Percentiles rank a stretch among this genome's conserved stretches.
These are phyloP conservation scores for Melieria omissa DNA, from an alignment of 2,888 invertebrate species.

Conservation along the genomic window DNA sequence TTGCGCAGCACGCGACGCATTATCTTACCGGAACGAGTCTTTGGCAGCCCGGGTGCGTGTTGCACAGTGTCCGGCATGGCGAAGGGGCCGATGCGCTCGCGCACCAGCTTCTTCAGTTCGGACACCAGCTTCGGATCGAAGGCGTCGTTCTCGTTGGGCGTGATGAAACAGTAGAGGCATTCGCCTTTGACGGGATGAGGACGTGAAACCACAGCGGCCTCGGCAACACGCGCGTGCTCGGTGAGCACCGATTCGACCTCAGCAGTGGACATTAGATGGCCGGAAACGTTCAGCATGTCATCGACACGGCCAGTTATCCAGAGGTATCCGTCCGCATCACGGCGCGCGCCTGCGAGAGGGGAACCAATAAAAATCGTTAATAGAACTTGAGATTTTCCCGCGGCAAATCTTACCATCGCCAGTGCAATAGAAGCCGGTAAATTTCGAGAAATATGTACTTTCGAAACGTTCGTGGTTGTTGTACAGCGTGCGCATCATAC, in stretches of 20 bases:
- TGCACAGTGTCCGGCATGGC: constrained; percentile 96
- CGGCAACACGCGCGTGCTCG: constrained; percentile 83
- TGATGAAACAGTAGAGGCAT: constrained; percentile 96
- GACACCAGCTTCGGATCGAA: constrained; percentile 78
- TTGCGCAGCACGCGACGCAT: constrained; percentile 95
- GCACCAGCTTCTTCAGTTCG: constrained; percentile 81
- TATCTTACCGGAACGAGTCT: constrained; percentile 97
- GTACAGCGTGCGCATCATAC: constrained; percentile 95
- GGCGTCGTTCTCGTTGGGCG: constrained; percentile 80
- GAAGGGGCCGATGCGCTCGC: constrained; percentile 94
- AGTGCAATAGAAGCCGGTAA: constrained; percentile 97
- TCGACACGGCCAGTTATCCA: constrained; percentile 98
- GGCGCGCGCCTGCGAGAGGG: constrained; percentile 77
- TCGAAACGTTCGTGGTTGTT: constrained; percentile 91
- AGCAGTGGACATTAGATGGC: constrained; percentile 96
- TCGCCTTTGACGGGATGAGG: constrained; percentile 97
- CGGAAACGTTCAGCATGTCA: constrained; percentile 98
- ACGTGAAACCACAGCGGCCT: constrained; percentile 95
- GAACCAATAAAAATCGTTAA: neutral
- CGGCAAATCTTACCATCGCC: constrained; percentile 83
- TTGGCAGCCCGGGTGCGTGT: constrained; percentile 92
- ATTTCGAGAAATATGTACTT: constrained; percentile 93
- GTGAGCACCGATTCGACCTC: constrained; percentile 88
- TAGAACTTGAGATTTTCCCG: too few species aligned
- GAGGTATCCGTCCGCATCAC: constrained; percentile 93